phyloP scores from a whole-genome alignment of 2,113 vertebrate genomes.

The Melanostigma gelatinosum region DNA sequence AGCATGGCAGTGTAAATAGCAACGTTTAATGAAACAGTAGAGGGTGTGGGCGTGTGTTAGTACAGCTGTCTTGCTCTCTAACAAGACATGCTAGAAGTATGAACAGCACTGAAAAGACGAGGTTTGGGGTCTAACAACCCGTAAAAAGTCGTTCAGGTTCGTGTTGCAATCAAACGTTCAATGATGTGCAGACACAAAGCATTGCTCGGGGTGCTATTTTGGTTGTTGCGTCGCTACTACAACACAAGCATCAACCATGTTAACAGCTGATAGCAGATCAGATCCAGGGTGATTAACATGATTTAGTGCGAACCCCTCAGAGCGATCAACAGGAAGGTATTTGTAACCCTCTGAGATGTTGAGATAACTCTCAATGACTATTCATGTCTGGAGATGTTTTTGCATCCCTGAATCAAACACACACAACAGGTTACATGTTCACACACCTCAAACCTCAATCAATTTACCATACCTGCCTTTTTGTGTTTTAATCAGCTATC shows the following conservation, averaged over 20 bases:
- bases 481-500: neutral
- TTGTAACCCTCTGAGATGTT: too few relatives aligned
- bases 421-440: neutral
- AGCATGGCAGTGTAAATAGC: conserved; percentile 1
- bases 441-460: neutral
- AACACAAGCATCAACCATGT: conserved; percentile 2
- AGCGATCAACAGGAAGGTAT: neutral
- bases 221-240: neutral
- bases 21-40: neutral
- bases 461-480: neutral
- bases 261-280: neutral
- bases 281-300: conserved; percentile 8
- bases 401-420: neutral
- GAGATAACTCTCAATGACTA: too few relatives aligned
- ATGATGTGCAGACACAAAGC: conserved; percentile 19
- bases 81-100: neutral
- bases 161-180: neutral
- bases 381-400: neutral
- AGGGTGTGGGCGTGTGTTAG: neutral
- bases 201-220: neutral
- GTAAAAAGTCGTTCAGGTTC: conserved; percentile 5
- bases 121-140: neutral
- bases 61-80: neutral
- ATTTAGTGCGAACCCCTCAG: conserved; percentile 4
- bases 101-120: neutral